phyloP scores from a whole-genome alignment of 2,888 invertebrate genomes.

The Saturnia japonica region DNA sequence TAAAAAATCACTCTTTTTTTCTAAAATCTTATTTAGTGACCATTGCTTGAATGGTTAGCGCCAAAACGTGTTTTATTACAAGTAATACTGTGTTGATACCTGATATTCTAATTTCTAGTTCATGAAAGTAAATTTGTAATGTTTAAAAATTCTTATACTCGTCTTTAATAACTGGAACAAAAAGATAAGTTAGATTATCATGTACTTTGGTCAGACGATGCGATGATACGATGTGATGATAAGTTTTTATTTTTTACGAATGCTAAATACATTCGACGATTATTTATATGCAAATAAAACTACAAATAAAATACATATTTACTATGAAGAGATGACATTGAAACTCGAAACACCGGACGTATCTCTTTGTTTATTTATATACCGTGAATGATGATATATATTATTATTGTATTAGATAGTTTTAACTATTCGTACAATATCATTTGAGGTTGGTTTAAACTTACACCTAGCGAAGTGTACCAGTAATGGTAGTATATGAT shows the following conservation, averaged over 20 bases:
- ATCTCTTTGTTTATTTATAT: not conserved
- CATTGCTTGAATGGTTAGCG: not conserved
- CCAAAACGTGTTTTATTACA: no score
- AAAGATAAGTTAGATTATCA: constrained; percentile 6
- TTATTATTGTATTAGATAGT: not conserved
- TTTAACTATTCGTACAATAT: not conserved
- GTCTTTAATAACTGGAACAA: not conserved
- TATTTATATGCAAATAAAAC: not conserved
- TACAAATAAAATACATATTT: not conserved
- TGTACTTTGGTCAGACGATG: not conserved
- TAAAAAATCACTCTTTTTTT: constrained; percentile 32
- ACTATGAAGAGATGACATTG: not conserved
- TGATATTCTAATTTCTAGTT: no score
- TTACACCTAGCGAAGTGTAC: no score
- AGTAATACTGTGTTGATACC: no score
- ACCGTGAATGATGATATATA: not conserved
- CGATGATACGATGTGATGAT: not conserved
- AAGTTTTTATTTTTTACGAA: not conserved
- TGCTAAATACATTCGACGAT: not conserved
- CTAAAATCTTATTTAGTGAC: not conserved
- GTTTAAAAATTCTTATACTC: not conserved
- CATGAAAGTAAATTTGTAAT: not conserved
- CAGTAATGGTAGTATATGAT: not conserved
- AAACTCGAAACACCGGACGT: not conserved
- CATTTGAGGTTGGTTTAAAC: not conserved